Conservation (phyloP, 2,113 vertebrate genomes). For the Misgurnus mizolepis region DNA sequence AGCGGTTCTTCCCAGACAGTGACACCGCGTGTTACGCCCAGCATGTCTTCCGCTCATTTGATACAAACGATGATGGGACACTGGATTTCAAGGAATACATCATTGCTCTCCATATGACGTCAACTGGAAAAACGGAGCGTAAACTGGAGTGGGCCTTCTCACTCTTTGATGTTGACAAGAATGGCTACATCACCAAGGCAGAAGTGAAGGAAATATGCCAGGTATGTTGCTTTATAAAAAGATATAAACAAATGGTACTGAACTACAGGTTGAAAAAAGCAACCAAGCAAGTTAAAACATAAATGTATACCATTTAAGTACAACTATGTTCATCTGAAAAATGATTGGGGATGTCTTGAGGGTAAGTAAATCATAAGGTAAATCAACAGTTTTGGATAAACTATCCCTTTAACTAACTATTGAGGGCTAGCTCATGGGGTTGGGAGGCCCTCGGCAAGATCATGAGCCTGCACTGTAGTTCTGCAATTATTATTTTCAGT, state of each 20-base stretch:
- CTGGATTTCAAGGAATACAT: constrained; percentile 95
- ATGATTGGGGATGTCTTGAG: too few relatives aligned
- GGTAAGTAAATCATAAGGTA: too few relatives aligned
- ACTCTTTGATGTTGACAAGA: constrained; percentile 90
- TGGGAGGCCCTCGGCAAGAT: too few relatives aligned
- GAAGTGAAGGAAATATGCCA: constrained; percentile 89
- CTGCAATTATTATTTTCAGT: too few relatives aligned
- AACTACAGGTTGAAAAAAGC: too few relatives aligned
- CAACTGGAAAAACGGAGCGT: constrained; percentile 78
- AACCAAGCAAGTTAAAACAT: too few relatives aligned
- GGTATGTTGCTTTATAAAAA: constrained; percentile 63
- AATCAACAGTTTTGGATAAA: too few relatives aligned
- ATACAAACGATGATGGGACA: constrained; percentile 89
- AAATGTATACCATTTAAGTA: too few relatives aligned
- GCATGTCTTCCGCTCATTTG: constrained; percentile 94
- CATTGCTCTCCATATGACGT: constrained; percentile 91
- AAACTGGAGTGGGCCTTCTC: constrained; percentile 96
- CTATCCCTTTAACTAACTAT: too few relatives aligned
- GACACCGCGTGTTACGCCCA: constrained; percentile 87
- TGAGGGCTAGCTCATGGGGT: too few relatives aligned
- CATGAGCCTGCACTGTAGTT: too few relatives aligned
- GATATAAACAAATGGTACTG: background rate
- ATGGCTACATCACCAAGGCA: constrained; percentile 87
- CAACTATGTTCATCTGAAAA: too few relatives aligned
- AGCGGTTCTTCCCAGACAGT: constrained; percentile 86